Evolutionary conservation across 64 coral and sea anemone genomes (phyloP).

Genomic region (Stichodactyla mertensii): DNA sequence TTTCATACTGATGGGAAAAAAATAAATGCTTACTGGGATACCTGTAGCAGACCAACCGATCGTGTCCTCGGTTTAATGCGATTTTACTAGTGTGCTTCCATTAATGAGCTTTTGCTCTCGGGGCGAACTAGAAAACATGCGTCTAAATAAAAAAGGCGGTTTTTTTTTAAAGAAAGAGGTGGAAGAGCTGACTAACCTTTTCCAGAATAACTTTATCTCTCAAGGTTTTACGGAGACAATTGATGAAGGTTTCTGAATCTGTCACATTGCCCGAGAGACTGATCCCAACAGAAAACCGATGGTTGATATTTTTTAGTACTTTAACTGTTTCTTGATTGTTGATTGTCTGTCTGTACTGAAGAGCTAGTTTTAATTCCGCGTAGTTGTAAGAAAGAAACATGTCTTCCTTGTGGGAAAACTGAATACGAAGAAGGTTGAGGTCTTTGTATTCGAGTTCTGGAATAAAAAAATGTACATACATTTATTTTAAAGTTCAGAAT

Average conservation of each 20-base stretch:
- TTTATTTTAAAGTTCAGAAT: neutral
- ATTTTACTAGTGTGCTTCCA: too few relatives aligned
- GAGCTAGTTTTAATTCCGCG: neutral
- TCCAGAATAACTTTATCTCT: neutral
- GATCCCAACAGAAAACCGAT: neutral
- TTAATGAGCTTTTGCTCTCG: too few relatives aligned
- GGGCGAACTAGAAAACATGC: too few relatives aligned
- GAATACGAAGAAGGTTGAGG: neutral
- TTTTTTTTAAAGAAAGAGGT: neutral
- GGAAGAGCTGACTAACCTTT: neutral
- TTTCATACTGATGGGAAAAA: neutral
- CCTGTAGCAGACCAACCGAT: too few relatives aligned
- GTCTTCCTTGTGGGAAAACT: neutral
- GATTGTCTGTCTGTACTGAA: neutral
- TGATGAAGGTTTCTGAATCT: neutral
- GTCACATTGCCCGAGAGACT: neutral
- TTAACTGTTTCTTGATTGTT: neutral
- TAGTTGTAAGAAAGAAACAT: slow-evolving; percentile 7
- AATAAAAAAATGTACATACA: neutral
- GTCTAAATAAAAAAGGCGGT: neutral
- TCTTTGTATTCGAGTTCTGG: neutral
- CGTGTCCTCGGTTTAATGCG: too few relatives aligned
- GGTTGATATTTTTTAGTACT: neutral
- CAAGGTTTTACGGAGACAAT: neutral
- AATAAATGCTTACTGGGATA: neutral